Evolutionary conservation across 2,113 vertebrate species (phyloP).

Genomic region (Pholis gunnellus): DNA sequence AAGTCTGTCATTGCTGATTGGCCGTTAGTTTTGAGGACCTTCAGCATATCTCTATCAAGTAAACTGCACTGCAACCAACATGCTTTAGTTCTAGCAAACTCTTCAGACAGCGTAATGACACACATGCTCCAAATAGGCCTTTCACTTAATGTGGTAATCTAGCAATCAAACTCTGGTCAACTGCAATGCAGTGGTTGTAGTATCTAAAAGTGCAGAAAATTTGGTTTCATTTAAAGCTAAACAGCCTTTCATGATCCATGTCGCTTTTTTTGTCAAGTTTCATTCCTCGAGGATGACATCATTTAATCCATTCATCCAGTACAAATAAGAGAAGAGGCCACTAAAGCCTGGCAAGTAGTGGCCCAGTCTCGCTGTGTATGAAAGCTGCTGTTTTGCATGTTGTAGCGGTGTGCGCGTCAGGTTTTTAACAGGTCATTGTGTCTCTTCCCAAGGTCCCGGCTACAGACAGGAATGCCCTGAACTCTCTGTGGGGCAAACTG

Average conservation of each 20-base stretch:
- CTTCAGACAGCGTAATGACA: constrained; percentile 15
- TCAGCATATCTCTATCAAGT: constrained; percentile 29
- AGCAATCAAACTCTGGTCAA: constrained; percentile 30
- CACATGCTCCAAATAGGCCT: constrained; percentile 51
- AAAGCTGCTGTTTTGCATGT: constrained; percentile 19
- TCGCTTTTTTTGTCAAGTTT: constrained; percentile 49
- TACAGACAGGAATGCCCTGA: constrained; percentile 97
- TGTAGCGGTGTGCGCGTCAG: not conserved
- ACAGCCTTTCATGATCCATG: constrained; percentile 67
- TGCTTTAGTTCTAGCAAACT: constrained; percentile 11
- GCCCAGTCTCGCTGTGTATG: not conserved
- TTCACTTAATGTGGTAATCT: constrained; percentile 54
- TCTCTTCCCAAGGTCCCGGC: constrained; percentile 90
- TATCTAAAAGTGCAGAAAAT: constrained; percentile 66
- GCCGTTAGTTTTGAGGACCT: constrained; percentile 16
- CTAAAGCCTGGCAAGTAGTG: constrained; percentile 43
- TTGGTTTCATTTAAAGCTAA: constrained; percentile 60
- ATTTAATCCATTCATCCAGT: constrained; percentile 68
- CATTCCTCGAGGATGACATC: constrained; percentile 62
- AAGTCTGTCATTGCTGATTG: constrained; percentile 10
- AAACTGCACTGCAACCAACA: constrained; percentile 32
- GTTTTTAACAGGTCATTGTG: constrained; percentile 34
- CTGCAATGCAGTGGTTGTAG: constrained; percentile 41
- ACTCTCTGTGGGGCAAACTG: constrained; percentile 97
- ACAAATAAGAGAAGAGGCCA: constrained; percentile 62